Percentiles rank a stretch among this genome's conserved stretches.
phyloP scores from a whole-genome alignment of 2,797 vertebrate species.

The Loriculus beryllinus region DNA sequence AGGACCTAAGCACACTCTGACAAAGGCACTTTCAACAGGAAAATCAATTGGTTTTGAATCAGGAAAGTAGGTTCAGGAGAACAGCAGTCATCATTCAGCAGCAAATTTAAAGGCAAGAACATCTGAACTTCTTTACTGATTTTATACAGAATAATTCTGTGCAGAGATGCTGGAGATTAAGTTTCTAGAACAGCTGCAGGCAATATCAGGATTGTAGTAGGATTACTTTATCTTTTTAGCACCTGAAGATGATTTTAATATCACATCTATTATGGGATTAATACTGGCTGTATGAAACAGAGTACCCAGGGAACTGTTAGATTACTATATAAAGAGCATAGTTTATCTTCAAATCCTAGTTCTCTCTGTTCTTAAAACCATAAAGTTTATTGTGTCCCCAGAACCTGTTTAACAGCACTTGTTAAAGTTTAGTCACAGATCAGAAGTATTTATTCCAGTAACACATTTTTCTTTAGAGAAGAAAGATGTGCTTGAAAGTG shows the following conservation, averaged over 20 bases:
- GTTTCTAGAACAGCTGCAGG: neutral
- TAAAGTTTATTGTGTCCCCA: neutral
- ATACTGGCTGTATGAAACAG: neutral
- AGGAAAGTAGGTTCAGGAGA: neutral
- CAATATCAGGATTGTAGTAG: neutral
- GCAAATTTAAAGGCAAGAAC: neutral
- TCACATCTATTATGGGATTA: neutral
- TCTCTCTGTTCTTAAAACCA: neutral
- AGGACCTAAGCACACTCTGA: neutral
- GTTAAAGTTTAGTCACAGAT: neutral
- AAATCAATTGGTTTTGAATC: neutral
- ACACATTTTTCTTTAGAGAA: neutral
- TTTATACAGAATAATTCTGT: neutral
- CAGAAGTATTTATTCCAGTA: neutral
- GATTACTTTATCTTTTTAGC: neutral
- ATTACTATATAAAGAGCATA: neutral
- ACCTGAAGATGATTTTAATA: neutral
- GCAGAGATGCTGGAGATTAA: neutral
- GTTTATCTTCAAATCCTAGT: constrained; percentile 20
- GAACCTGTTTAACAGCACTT: neutral
- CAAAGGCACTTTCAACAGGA: neutral
- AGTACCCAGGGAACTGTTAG: neutral
- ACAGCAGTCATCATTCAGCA: neutral
- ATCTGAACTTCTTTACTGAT: neutral
- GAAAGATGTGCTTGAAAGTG: neutral